Base-by-base conservation (phyloP, 2,888 invertebrate genomes). In the Scrobipalpa costella region DNA sequence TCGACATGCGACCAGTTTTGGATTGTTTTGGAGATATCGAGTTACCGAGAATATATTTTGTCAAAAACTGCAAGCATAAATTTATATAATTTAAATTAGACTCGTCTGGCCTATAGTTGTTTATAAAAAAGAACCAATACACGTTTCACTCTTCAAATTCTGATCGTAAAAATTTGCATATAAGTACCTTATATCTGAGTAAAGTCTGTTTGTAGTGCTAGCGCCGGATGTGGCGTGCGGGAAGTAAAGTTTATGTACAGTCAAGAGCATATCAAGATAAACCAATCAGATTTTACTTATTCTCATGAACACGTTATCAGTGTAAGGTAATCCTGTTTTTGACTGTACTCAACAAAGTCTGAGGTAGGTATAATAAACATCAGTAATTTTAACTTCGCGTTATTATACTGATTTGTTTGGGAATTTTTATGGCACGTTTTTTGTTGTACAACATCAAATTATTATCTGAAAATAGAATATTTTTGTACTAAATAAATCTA, bases 141-240 rank as follows among this genome's bases (percentile, higher is more conserved):
- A 40, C 13, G n/a, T n/a, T n/a, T n/a, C n/a, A n/a, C n/a, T n/a
- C n/a, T n/a, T n/a, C n/a, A 47, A 47, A 17, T 52, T 8, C 52
- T 27, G 52, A 52, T 52, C 5, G 17, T 52, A 55, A 55, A 55
- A 55, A 55, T 27, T 13, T 33, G 17, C 27, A 55, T 33, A n/a
- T 15, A 15, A 0, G n/a, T n/a, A n/a, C n/a, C n/a, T n/a, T n/a
- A n/a, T n/a, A n/a, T n/a, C n/a, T 15, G 21, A 55, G 55, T 15
- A 27, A 9, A 33, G 15, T 55, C 33, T n/a, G 55, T 27, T 11
- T 7, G 13, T 33, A 34, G 21, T 33, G 13, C 33, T n/a, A 1
- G n/a, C 13, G 33, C 55, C 55, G 55, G 62, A 69, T 68, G 66
- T 67, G n/a, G 69, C 64, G 69, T 68, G 61, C 67, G 64, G 52